Evolutionary conservation across 2,888 invertebrate genomes (phyloP).

Genomic region (Drosophila hamatofila): DNA sequence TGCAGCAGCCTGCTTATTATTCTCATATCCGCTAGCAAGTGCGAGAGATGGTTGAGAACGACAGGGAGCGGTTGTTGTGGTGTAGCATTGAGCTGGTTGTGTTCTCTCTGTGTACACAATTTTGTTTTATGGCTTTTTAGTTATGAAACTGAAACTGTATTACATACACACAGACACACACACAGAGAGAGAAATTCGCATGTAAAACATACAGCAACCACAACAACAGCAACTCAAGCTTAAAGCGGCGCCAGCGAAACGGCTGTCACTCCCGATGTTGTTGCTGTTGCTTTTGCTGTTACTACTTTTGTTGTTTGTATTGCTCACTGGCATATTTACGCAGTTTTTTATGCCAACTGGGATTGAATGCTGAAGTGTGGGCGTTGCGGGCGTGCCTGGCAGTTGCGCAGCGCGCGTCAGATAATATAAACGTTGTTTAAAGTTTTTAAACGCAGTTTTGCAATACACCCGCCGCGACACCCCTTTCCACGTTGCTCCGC

Average conservation of each 20-base stretch:
- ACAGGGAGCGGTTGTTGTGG: neutral
- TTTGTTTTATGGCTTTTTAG: conserved; percentile 81
- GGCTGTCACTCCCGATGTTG: conserved; percentile 27
- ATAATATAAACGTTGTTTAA: conserved; percentile 78
- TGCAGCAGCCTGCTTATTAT: conserved; percentile 57
- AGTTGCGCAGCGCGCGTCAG: conserved; percentile 39
- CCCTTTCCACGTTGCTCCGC: conserved; percentile 4
- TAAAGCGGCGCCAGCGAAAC: conserved; percentile 58
- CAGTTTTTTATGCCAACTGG: conserved; percentile 66
- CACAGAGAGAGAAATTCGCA: neutral
- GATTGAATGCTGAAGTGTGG: conserved; percentile 36
- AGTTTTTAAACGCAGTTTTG: conserved; percentile 64
- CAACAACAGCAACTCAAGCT: conserved; percentile 43
- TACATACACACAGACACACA: conserved; percentile 45
- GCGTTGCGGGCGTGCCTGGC: conserved; percentile 4
- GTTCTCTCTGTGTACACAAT: conserved; percentile 70
- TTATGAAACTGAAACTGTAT: conserved; percentile 78
- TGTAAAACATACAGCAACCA: conserved; percentile 19
- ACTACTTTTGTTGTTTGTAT: conserved; percentile 34
- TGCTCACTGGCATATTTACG: conserved; percentile 71
- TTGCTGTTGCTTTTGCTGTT: conserved; percentile 36
- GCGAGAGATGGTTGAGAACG: neutral
- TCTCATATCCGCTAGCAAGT: conserved; percentile 35
- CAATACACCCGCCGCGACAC: neutral
- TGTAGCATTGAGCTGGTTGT: conserved; percentile 25